Evolutionary conservation across 92 coral and sea anemone species (phyloP).

Genomic region (Parazoanthus atlanticus): DNA sequence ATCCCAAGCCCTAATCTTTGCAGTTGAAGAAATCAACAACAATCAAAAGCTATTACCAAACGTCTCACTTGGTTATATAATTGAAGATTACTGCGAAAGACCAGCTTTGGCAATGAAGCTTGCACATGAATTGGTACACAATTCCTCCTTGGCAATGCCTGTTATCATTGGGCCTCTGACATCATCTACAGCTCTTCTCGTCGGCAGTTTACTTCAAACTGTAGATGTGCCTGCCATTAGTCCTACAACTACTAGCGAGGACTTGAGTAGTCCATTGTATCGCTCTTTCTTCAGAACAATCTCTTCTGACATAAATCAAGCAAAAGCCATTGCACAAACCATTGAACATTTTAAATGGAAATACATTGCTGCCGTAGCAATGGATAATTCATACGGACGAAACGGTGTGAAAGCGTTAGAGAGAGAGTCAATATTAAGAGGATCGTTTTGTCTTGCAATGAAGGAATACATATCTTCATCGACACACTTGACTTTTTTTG

Average conservation of each 20-base stretch:
- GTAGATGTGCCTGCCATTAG: too few relatives aligned
- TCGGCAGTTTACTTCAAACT: constrained; percentile 47
- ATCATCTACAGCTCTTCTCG: constrained; percentile 64
- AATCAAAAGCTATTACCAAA: constrained; percentile 47
- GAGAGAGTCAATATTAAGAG: constrained; percentile 52
- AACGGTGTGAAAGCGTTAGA: constrained; percentile 64
- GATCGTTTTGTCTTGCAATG: constrained; percentile 64
- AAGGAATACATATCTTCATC: constrained; percentile 56
- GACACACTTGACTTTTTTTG: constrained; percentile 1
- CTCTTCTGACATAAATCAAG: constrained; percentile 73
- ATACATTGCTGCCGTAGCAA: constrained; percentile 74
- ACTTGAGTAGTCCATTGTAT: constrained; percentile 6
- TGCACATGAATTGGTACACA: constrained; percentile 33
- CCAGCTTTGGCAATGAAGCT: constrained; percentile 58
- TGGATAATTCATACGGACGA: constrained; percentile 74
- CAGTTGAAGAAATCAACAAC: constrained; percentile 46
- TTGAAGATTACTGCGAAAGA: constrained; percentile 65
- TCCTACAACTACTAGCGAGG: constrained; percentile 18
- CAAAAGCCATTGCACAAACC: constrained; percentile 76
- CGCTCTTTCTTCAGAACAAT: constrained; percentile 70
- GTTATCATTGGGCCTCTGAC: constrained; percentile 69
- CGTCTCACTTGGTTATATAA: not conserved
- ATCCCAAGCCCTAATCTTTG: not conserved
- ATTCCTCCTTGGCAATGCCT: constrained; percentile 8
- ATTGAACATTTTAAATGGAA: constrained; percentile 73